Percentiles rank a stretch among this genome's conserved stretches.
Conservation (phyloP, 2,888 invertebrate genomes). For the Apotomis capreana region DNA sequence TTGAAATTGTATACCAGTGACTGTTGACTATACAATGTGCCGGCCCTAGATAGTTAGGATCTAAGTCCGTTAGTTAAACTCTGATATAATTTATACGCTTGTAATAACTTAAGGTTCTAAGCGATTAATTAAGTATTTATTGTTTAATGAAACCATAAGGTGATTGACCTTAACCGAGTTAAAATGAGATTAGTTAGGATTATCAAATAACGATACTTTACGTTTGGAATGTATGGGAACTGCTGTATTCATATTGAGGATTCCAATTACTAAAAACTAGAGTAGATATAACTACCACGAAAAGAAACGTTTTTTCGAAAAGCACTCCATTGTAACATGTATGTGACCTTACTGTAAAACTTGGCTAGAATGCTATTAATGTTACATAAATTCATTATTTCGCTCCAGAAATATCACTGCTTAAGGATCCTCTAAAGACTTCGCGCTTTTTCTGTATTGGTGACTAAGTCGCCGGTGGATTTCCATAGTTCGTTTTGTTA, state of each 20-base stretch:
- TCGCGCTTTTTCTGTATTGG: too few relatives aligned
- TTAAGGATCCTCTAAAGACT: too few relatives aligned
- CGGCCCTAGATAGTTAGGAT: conserved; percentile 59
- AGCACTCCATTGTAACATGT: too few relatives aligned
- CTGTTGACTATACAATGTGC: conserved; percentile 40
- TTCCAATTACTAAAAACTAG: too few relatives aligned
- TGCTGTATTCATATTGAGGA: neutral
- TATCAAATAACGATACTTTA: conserved; percentile 48
- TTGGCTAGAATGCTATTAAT: too few relatives aligned
- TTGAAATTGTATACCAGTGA: neutral
- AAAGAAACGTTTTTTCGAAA: too few relatives aligned
- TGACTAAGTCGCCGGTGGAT: too few relatives aligned
- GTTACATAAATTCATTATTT: too few relatives aligned
- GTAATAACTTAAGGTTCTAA: conserved; percentile 79
- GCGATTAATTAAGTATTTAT: conserved; percentile 78
- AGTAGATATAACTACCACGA: too few relatives aligned
- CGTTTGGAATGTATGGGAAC: conserved; percentile 38
- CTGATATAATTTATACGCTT: conserved; percentile 76
- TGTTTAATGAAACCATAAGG: conserved; percentile 59
- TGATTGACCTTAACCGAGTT: conserved; percentile 58
- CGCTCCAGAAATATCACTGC: too few relatives aligned
- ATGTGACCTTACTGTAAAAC: too few relatives aligned
- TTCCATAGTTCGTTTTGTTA: too few relatives aligned
- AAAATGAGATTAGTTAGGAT: conserved; percentile 76
- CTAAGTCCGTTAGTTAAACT: conserved; percentile 66